Evolutionary conservation across 2,113 vertebrate species (phyloP).

Genomic region (Marmota monax): DNA sequence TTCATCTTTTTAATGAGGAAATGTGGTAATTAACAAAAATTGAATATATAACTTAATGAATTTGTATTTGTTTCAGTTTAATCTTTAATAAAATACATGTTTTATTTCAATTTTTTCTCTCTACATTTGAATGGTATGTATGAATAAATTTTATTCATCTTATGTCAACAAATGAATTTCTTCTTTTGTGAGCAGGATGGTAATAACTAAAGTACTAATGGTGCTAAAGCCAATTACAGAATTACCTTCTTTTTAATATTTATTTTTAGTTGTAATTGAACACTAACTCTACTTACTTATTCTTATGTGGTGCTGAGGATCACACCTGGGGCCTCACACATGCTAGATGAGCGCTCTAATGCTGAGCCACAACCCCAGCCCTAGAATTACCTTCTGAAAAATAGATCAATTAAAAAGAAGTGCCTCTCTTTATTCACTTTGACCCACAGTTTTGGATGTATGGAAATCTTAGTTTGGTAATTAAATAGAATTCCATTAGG

Average conservation of each 20-base stretch:
- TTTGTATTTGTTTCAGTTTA: neutral
- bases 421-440: neutral
- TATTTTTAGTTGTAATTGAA: no score
- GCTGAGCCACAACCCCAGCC: no score
- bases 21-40: conserved; percentile 42
- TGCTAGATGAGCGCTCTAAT: no score
- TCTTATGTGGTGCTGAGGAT: no score
- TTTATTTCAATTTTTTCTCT: conserved; percentile 41
- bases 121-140: neutral
- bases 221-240: neutral
- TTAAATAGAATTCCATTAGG: neutral
- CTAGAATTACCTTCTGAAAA: neutral
- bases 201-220: neutral
- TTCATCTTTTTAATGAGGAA: conserved; percentile 61
- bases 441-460: neutral
- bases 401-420: neutral
- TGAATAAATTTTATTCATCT: conserved; percentile 44
- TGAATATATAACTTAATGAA: conserved; percentile 19
- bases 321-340: no score
- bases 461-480: conserved; percentile 22
- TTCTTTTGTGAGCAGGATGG: neutral
- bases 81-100: conserved; percentile 23
- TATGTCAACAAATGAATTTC: conserved; percentile 25
- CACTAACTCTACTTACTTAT: no score
- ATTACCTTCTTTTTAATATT: neutral